phyloP scores from a whole-genome alignment of 1,140 invertebrate genomes.

The Drosophila pruinosa region DNA sequence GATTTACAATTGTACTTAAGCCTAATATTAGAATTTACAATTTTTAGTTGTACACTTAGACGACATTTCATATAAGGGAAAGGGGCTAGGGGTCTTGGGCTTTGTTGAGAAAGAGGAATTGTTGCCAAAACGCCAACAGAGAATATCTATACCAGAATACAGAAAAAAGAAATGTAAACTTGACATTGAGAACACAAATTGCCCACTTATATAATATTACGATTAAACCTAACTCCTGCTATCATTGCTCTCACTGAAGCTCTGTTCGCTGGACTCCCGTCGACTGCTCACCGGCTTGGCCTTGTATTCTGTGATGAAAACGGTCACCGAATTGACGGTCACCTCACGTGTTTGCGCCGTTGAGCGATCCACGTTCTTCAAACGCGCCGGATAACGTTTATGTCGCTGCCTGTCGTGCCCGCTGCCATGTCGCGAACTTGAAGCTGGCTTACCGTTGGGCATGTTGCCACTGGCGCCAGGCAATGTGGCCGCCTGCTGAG shows the following conservation, averaged over 20 bases:
- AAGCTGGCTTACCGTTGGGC: slow-evolving; percentile 86
- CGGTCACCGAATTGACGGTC: slow-evolving; percentile 97
- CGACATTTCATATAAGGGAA: slow-evolving; percentile 11
- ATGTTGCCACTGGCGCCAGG: slow-evolving; percentile 75
- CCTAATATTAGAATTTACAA: slow-evolving; percentile 78
- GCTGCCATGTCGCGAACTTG: slow-evolving; percentile 86
- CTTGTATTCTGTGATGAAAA: slow-evolving; percentile 98
- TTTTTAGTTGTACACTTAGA: slow-evolving; percentile 46
- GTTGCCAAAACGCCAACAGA: too few relatives aligned
- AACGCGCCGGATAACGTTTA: slow-evolving; percentile 88
- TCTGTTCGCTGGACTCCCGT: slow-evolving; percentile 82
- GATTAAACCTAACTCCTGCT: slow-evolving; percentile 76
- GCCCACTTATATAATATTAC: not conserved
- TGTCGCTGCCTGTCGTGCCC: slow-evolving; percentile 85
- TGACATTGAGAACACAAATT: slow-evolving; percentile 17
- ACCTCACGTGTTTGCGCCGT: slow-evolving; percentile 95
- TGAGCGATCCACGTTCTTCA: slow-evolving; percentile 89
- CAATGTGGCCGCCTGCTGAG: slow-evolving; percentile 91
- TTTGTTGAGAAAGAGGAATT: not conserved
- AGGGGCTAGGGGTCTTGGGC: not conserved
- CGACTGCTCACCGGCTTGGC: slow-evolving; percentile 87
- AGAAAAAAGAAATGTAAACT: slow-evolving; percentile 22
- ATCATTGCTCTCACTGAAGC: slow-evolving; percentile 82
- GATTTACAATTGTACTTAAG: slow-evolving; percentile 71
- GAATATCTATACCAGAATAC: not conserved